A percentile compares a stretch with the other conserved stretches of the same genome.
Conservation (phyloP, 1,140 invertebrate genomes). For the Cyclargus thomasi region DNA sequence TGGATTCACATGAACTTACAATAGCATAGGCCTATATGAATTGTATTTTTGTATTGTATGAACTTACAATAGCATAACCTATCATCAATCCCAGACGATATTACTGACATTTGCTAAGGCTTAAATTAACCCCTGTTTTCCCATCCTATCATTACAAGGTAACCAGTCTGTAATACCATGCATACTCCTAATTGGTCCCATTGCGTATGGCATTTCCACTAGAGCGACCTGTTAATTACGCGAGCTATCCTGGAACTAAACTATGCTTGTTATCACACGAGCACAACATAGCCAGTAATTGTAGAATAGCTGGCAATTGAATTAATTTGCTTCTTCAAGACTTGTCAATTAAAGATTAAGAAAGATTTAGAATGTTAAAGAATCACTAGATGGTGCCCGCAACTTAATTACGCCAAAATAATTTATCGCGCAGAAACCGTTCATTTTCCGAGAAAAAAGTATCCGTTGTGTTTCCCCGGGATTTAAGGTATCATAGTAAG, state of each 20-base stretch:
- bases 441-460: too few relatives aligned
- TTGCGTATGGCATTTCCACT: background rate
- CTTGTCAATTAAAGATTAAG: background rate
- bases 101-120: background rate
- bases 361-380: background rate
- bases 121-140: background rate
- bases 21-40: too few relatives aligned
- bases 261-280: background rate
- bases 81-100: background rate
- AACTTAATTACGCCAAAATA: too few relatives aligned
- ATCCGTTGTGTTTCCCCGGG: too few relatives aligned
- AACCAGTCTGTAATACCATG: background rate
- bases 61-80: background rate
- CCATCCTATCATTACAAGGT: background rate
- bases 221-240: constrained; percentile 9
- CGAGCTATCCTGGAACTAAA: background rate
- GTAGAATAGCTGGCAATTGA: background rate
- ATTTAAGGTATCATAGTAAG: too few relatives aligned
- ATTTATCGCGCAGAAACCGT: too few relatives aligned
- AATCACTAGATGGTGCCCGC: too few relatives aligned
- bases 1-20: too few relatives aligned
- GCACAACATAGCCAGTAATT: background rate
- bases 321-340: background rate
- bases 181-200: background rate
- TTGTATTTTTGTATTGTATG: too few relatives aligned